Base-by-base conservation (phyloP, 1,140 invertebrate species). In the Drosophila bocki region DNA sequence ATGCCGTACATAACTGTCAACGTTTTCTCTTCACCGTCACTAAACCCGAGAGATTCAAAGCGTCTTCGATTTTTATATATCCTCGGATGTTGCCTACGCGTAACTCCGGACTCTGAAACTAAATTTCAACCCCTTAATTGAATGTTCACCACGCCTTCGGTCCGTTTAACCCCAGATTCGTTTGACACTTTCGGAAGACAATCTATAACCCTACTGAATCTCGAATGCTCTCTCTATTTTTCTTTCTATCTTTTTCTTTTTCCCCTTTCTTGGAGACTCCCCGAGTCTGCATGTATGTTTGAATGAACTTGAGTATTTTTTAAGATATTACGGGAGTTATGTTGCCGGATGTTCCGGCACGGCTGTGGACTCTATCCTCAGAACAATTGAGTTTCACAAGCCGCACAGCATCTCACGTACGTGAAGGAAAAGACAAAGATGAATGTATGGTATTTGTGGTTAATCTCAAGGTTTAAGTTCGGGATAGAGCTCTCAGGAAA, bases 1-100 rank as follows among this genome's bases (percentile, higher is more conserved):
- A 68, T 77, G 67, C 84, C 76, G 67, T 77, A 71, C 71, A 69
- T 82, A 88, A 88, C 81, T 88, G 59, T 57, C 44, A 53, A 57
- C 37, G 50, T 45, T 58, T 45, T n/a, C 17, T n/a, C 7, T 47
- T 32, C 12, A 32, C 37, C 35, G 61, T 80, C 51, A 88, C 83
- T 83, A 77, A 87, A 82, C 50, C 47, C 45, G 48, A 57, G 47
- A 80, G 54, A 68, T 64, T 56, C 37, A 59, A 41, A 33, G 17
- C 35, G 26, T 56, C 19, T 26, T 26, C 3, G 37, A 60, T 42
- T 65, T 35, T 17, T 54, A 70, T 51, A 57, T 61, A 35, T 37
- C 11, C 32, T 4, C 6, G n/a, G 33, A 15, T 11, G 22, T 47
- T 45, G 57, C 56, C 44, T 3, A 54, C 13, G 15, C 41, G 33